Percentiles rank a stretch among this genome's conserved stretches.
These are phyloP conservation scores for Percopsis omiscomaycus DNA, from an alignment of 2,797 vertebrate genomes.

Conservation along the genomic window DNA sequence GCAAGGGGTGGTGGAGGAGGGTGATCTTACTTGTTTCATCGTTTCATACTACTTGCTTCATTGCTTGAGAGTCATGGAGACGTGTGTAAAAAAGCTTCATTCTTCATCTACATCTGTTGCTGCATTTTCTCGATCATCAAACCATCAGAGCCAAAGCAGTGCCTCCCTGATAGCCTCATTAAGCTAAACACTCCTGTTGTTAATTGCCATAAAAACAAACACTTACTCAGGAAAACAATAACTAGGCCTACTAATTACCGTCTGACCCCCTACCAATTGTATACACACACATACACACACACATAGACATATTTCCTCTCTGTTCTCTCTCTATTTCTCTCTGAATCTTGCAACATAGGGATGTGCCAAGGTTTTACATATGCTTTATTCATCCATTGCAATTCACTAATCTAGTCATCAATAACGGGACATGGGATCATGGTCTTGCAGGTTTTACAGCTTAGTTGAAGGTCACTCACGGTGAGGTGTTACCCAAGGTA, in stretches of 20 bases:
- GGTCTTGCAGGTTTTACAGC: background rate
- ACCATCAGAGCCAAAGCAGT: constrained; percentile 55
- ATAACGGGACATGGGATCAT: no score
- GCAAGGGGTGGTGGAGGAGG: no score
- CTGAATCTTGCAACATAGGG: constrained; percentile 25
- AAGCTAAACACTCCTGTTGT: constrained; percentile 64
- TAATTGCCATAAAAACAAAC: constrained; percentile 75
- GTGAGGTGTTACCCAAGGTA: background rate
- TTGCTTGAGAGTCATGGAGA: background rate
- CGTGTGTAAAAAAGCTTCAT: background rate
- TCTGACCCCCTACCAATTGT: constrained; percentile 23
- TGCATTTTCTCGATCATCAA: constrained; percentile 29
- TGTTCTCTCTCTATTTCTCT: constrained; percentile 1
- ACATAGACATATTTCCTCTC: constrained; percentile 13
- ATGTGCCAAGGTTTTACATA: constrained; percentile 20
- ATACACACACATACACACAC: background rate
- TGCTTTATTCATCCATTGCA: constrained; percentile 21
- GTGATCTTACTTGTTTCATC: no score
- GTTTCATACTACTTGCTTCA: no score
- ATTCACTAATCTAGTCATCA: background rate
- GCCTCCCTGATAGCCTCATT: constrained; percentile 68
- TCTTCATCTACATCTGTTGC: no score
- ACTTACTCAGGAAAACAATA: constrained; percentile 59
- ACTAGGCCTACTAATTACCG: constrained; percentile 52
- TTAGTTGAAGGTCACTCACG: background rate